Percentiles rank a stretch among this genome's conserved stretches.
Evolutionary conservation across 53 echinoderm and acorn worm genomes (phyloP).

Genomic region (Crossaster papposus): DNA sequence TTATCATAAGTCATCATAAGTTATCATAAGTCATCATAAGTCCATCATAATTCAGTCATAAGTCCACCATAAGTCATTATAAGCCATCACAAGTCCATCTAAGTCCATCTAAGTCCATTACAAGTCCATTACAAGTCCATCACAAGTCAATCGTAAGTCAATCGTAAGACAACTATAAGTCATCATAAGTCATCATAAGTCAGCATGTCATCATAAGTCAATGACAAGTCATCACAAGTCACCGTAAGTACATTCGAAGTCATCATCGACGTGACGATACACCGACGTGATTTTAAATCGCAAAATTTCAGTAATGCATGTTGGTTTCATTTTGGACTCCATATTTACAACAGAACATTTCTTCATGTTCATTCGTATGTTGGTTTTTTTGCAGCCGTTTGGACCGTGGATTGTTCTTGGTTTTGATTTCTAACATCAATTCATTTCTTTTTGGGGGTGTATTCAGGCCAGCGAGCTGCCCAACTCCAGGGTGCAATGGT

Average conservation of each 20-base stretch:
- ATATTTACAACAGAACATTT: too few species aligned
- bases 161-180: background rate
- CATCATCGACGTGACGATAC: too few species aligned
- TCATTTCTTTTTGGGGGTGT: background rate
- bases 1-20: background rate
- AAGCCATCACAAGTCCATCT: too few species aligned
- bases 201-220: background rate
- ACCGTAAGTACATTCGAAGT: too few species aligned
- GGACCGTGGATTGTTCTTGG: background rate
- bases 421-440: background rate
- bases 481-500: constrained; percentile 97
- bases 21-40: background rate
- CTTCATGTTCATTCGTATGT: too few species aligned
- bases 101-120: background rate
- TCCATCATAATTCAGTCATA: background rate
- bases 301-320: too few species aligned
- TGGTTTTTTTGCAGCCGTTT: background rate
- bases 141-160: too few species aligned
- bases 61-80: background rate
- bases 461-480: constrained; percentile 88
- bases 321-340: too few species aligned
- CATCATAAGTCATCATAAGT: too few species aligned
- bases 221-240: constrained; percentile 10
- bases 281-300: too few species aligned
- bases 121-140: too few species aligned